Percentiles rank a stretch among this genome's conserved stretches.
phyloP scores from a whole-genome alignment of 2,888 invertebrate species.

The Harpalus rubripes region DNA sequence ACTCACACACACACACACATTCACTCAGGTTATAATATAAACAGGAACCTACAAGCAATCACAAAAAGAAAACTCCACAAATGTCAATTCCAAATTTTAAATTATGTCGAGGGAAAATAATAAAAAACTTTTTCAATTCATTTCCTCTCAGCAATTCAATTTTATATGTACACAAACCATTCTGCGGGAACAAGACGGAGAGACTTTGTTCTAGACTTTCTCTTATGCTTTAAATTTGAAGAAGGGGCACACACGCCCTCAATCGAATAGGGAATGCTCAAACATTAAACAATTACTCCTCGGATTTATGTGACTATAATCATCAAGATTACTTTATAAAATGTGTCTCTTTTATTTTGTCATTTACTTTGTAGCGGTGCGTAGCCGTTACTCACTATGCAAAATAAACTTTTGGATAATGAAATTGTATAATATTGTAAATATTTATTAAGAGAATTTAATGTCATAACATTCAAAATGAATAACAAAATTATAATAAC shows the following conservation, averaged over 20 bases:
- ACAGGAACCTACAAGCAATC: conserved; percentile 58
- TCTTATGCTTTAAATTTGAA: conserved; percentile 36
- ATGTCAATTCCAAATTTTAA: conserved; percentile 62
- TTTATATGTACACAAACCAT: conserved; percentile 60
- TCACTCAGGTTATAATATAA: conserved; percentile 29
- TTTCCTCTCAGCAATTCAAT: conserved; percentile 62
- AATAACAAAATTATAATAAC: too few relatives aligned
- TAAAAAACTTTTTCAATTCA: conserved; percentile 66
- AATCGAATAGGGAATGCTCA: conserved; percentile 21
- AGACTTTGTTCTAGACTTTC: conserved; percentile 7
- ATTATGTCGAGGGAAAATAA: conserved; percentile 63
- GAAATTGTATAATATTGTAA: too few relatives aligned
- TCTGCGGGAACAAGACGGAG: conserved; percentile 22
- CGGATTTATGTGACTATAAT: background rate
- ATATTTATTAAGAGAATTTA: too few relatives aligned
- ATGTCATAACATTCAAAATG: too few relatives aligned
- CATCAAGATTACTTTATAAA: too few relatives aligned
- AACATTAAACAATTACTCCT: conserved; percentile 30
- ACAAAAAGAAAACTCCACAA: conserved; percentile 61
- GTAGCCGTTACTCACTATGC: too few relatives aligned
- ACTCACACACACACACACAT: background rate
- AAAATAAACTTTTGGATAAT: too few relatives aligned
- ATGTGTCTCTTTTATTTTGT: too few relatives aligned
- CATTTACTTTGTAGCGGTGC: too few relatives aligned
- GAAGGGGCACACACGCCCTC: conserved; percentile 29